Evolutionary conservation across 2,888 invertebrate species (phyloP).

Genomic region (Eupithecia inturbata): DNA sequence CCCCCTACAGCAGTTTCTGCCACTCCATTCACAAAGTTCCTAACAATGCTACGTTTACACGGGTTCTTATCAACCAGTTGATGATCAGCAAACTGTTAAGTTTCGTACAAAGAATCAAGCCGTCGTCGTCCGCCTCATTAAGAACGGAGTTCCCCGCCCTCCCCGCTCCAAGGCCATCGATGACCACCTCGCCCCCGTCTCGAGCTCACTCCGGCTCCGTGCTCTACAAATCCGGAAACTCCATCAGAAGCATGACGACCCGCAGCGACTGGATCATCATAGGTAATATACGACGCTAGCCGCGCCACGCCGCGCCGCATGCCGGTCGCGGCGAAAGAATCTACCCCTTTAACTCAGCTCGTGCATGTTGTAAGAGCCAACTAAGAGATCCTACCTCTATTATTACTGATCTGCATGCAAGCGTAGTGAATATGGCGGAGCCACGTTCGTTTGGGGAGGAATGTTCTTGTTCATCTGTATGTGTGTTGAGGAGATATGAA

Average conservation of each 20-base stretch:
- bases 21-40: background rate
- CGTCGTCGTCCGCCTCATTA: background rate
- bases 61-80: background rate
- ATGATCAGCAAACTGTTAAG: background rate
- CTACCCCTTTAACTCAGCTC: too few species aligned
- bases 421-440: too few species aligned
- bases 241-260: conserved; percentile 1
- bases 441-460: too few species aligned
- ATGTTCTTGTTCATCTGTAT: too few species aligned
- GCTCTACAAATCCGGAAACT: conserved; percentile 1
- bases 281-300: conserved; percentile 63
- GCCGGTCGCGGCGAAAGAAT: too few species aligned
- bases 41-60: background rate
- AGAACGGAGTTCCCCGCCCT: background rate
- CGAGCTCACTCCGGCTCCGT: background rate
- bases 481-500: too few species aligned
- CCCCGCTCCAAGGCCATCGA: background rate
- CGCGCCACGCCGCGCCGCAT: too few species aligned
- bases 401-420: too few species aligned
- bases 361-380: too few species aligned
- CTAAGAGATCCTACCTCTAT: too few species aligned
- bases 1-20: background rate
- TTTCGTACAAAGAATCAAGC: background rate
- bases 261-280: conserved; percentile 68
- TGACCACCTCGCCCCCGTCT: background rate